A percentile compares a stretch with the other conserved stretches of the same genome.
phyloP scores from a whole-genome alignment of 2,888 invertebrate genomes.

The Megaustenia siamemsis region DNA sequence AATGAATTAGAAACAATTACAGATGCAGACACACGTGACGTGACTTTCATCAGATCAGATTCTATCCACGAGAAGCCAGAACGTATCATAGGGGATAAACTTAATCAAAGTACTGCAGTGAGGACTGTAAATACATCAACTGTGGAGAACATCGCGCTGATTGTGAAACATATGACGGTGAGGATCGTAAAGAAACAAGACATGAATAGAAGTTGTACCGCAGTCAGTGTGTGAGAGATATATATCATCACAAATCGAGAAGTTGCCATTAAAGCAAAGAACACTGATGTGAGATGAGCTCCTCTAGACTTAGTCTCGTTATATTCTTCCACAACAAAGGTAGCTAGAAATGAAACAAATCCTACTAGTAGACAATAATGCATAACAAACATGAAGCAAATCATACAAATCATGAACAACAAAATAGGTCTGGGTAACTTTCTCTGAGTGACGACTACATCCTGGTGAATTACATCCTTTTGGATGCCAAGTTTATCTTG shows the following conservation, averaged over 20 bases:
- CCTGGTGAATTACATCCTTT: constrained; percentile 36
- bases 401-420: constrained; percentile 69
- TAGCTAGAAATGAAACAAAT: constrained; percentile 77
- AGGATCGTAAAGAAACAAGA: constrained; percentile 31
- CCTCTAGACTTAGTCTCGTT: constrained; percentile 72
- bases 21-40: constrained; percentile 77
- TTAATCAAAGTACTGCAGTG: constrained; percentile 70
- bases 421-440: constrained; percentile 57
- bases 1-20: constrained; percentile 77
- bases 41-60: constrained; percentile 74
- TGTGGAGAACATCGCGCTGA: constrained; percentile 9
- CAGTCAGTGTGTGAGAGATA: constrained; percentile 73
- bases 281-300: constrained; percentile 76
- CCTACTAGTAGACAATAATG: constrained; percentile 79
- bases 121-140: constrained; percentile 59
- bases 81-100: constrained; percentile 80
- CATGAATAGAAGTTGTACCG: constrained; percentile 61
- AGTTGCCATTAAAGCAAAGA: constrained; percentile 80
- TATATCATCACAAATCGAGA: constrained; percentile 78
- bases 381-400: constrained; percentile 74
- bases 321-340: constrained; percentile 75
- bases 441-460: neutral
- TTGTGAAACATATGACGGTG: constrained; percentile 14
- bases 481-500: constrained; percentile 43
- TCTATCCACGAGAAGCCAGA: constrained; percentile 79